Conservation (phyloP, 2,797 vertebrate genomes). For the Echiichthys vipera region DNA sequence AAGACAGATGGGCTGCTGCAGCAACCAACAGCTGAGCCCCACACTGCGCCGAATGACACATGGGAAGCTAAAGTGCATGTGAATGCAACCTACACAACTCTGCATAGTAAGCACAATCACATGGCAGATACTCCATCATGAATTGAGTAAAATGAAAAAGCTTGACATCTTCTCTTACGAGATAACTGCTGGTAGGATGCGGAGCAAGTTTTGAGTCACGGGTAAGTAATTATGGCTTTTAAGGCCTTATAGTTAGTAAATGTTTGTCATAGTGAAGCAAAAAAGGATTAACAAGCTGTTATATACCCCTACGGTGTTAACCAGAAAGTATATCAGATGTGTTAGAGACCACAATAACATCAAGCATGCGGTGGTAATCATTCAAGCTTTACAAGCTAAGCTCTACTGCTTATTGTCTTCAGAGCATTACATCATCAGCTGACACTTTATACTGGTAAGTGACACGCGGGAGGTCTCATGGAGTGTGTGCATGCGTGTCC, state of each 20-base stretch:
- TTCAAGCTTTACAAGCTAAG: too few relatives aligned
- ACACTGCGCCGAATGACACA: slow-evolving; percentile 13
- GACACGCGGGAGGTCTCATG: slow-evolving; percentile 15
- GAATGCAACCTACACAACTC: neutral
- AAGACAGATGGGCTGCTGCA: slow-evolving; percentile 45
- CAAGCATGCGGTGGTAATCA: too few relatives aligned
- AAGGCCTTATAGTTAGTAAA: neutral
- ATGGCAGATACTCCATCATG: neutral
- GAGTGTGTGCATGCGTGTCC: slow-evolving; percentile 1
- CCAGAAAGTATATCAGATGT: neutral
- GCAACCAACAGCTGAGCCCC: slow-evolving; percentile 53
- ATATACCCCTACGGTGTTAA: neutral
- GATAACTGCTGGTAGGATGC: neutral
- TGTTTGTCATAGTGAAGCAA: neutral
- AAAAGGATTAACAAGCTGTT: neutral
- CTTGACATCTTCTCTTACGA: neutral
- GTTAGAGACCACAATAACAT: neutral
- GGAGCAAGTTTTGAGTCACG: neutral
- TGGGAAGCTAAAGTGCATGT: slow-evolving; percentile 2
- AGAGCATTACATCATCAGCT: slow-evolving; percentile 33
- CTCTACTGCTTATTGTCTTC: slow-evolving; percentile 7
- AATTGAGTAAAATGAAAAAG: neutral
- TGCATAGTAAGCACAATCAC: slow-evolving; percentile 9
- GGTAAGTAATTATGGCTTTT: neutral
- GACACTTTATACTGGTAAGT: slow-evolving; percentile 24